Evolutionary conservation across 2,797 vertebrate species (phyloP).

Genomic region (Clarias fuscus): DNA sequence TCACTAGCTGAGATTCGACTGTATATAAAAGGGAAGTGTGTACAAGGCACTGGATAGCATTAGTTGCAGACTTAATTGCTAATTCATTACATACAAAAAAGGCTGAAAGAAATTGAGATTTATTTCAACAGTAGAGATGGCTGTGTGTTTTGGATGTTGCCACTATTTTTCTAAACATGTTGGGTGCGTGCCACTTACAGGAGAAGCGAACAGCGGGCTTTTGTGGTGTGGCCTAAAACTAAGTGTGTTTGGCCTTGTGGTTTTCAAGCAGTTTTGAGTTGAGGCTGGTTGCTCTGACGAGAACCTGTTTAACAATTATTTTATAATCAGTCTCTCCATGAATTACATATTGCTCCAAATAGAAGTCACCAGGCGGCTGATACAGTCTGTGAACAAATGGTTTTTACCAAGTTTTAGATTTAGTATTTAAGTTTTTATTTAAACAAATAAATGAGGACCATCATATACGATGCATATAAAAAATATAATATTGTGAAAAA

Average conservation of each 20-base stretch:
- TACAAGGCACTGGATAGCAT: slow-evolving; percentile 43
- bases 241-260: slow-evolving; percentile 75
- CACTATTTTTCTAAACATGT: slow-evolving; percentile 70
- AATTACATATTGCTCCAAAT: background rate
- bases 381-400: background rate
- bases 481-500: too few relatives aligned
- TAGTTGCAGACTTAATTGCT: slow-evolving; percentile 58
- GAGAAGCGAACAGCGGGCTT: slow-evolving; percentile 69
- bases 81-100: slow-evolving; percentile 64
- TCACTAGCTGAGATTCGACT: slow-evolving; percentile 22
- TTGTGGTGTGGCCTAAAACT: slow-evolving; percentile 65
- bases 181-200: slow-evolving; percentile 67
- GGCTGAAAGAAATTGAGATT: slow-evolving; percentile 71
- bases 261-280: slow-evolving; percentile 58
- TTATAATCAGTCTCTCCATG: background rate
- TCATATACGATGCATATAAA: too few relatives aligned
- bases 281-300: slow-evolving; percentile 39
- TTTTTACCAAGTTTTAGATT: background rate
- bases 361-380: background rate
- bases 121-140: slow-evolving; percentile 67
- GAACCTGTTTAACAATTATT: slow-evolving; percentile 41
- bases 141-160: slow-evolving; percentile 73
- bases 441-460: too few relatives aligned
- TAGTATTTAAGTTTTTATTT: too few relatives aligned
- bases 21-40: slow-evolving; percentile 27